Conservation (phyloP, 1,140 invertebrate genomes). For the Habropoda laboriosa region DNA sequence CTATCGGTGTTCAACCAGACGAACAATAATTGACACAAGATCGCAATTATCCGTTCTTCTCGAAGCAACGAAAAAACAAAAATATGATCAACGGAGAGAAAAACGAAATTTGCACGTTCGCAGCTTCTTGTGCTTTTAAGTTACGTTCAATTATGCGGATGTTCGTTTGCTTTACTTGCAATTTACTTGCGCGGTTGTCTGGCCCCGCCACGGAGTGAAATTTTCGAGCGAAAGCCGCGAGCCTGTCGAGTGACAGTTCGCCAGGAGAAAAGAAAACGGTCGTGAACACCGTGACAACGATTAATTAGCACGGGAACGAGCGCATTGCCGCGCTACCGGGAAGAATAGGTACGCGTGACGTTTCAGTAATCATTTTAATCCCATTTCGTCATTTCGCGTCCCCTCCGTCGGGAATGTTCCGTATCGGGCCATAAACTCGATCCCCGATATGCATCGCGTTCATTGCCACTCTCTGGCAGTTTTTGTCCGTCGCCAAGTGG, state of each 20-base stretch:
- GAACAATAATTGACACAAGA: background rate
- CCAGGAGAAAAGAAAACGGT: background rate
- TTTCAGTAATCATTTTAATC: slow-evolving; percentile 33
- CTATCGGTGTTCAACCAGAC: background rate
- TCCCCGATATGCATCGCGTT: slow-evolving; percentile 33
- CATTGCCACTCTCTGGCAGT: slow-evolving; percentile 38
- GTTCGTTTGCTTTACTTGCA: background rate
- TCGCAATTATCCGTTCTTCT: background rate
- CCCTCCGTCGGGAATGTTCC: slow-evolving; percentile 45
- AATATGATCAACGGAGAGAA: background rate
- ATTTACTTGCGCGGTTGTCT: background rate
- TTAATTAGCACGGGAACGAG: slow-evolving; percentile 32
- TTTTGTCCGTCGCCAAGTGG: slow-evolving; percentile 32
- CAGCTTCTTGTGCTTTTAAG: background rate
- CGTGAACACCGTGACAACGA: slow-evolving; percentile 21
- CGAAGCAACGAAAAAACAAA: background rate
- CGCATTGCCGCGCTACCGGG: slow-evolving; percentile 3
- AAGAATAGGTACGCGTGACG: slow-evolving; percentile 26
- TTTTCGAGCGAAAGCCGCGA: slow-evolving; percentile 1
- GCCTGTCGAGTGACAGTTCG: background rate
- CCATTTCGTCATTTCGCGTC: slow-evolving; percentile 19
- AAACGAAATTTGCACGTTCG: slow-evolving; percentile 32
- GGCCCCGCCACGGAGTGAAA: background rate
- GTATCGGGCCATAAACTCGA: background rate
- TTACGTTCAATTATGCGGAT: background rate